Percentiles rank a stretch among this genome's conserved stretches.
Evolutionary conservation across 2,113 vertebrate species (phyloP).

Genomic region (Coracopsis vasa): DNA sequence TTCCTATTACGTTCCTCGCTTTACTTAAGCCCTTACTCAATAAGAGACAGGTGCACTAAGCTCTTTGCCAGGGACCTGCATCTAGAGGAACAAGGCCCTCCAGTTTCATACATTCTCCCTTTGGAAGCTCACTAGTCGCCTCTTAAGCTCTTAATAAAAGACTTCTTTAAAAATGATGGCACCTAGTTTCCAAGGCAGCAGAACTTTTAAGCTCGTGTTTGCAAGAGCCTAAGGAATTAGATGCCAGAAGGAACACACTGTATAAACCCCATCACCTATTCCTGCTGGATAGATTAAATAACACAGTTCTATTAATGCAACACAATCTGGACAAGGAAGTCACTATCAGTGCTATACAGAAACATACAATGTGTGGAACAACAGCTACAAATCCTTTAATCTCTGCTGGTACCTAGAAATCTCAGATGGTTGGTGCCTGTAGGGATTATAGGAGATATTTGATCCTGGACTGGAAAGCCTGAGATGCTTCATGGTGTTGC

Average conservation of each 20-base stretch:
- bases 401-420: background rate
- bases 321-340: background rate
- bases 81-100: conserved; percentile 6
- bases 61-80: background rate
- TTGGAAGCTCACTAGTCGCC: background rate
- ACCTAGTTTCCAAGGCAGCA: conserved; percentile 49
- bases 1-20: background rate
- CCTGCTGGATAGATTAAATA: background rate
- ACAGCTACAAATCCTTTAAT: conserved; percentile 21
- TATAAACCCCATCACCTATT: conserved; percentile 5
- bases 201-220: background rate
- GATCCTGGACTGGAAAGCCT: background rate
- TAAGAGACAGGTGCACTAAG: conserved; percentile 50
- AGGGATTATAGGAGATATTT: background rate
- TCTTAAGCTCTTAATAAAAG: background rate
- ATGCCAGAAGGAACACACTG: background rate
- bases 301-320: background rate
- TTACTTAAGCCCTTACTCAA: conserved; percentile 7
- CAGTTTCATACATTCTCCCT: background rate
- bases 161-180: conserved; percentile 15
- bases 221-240: background rate
- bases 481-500: background rate
- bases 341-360: background rate
- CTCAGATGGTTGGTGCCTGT: background rate
- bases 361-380: background rate